Evolutionary conservation across 2,113 vertebrate species (phyloP), one percentile per base, ranked within the genome.

Genomic region (Agapornis roseicollis): DNA sequence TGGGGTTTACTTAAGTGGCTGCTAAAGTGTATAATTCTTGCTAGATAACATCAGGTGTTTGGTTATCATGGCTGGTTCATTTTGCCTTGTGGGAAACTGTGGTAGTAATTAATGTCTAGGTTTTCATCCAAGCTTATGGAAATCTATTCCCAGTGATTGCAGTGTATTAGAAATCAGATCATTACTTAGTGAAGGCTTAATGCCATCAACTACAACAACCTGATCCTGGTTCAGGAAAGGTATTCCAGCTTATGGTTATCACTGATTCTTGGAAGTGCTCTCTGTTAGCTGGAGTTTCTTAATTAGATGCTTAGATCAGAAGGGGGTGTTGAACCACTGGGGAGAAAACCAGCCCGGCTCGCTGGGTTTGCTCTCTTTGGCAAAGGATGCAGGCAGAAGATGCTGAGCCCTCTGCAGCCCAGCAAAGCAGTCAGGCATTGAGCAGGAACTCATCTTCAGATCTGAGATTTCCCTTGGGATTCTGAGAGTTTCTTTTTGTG

Each of bases 21-120:
- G 17, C n/a, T 76, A 31, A 76, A 2, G 10, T 35, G 18, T 5
- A 18, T 73, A 39, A 24, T 81, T 81, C 80, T 79, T 65, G 28
- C 42, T 81, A 74, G 83, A 74, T 87, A 78, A 78, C 78, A 72
- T 90, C 90, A 91, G 44, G 33, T 72, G 63, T 88, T 91, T 80
- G 42, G 27, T 16, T 71, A 37, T 85, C 3, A 2, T 65, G 70
- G 44, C 52, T 70, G 39, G 25, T 84, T 88, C 27, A 41, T 88
- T 89, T 94, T 95, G 52, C 37, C 47, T 25, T 29, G 31, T 78
- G 41, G 52, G 41, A 74, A 81, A 79, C 68, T 56, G 35, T 20
- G 64, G 55, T 37, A 39, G 35, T 81, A 86, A 88, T 92, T 84
- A 94, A 69, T 81, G 65, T 47, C 46, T 60, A 44, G 7, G 14